Conservation (phyloP, 37 sponge, comb jelly and placozoan genomes). For the Chondrosia reniformis region DNA sequence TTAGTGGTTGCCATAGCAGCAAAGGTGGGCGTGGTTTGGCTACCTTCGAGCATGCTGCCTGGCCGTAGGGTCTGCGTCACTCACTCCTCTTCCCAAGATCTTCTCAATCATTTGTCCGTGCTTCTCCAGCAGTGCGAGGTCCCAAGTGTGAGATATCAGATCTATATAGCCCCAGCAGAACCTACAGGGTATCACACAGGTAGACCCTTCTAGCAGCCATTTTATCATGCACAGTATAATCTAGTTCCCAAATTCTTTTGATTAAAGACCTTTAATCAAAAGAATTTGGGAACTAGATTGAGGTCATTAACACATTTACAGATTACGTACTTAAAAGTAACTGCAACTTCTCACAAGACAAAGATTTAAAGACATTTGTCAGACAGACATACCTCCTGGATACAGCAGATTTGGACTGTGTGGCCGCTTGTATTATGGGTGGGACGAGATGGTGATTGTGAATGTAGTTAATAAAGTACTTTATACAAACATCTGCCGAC, state of each 20-base stretch:
- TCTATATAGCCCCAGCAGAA: constrained; percentile 12
- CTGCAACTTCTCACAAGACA: too few species aligned
- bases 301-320: too few species aligned
- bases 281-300: too few species aligned
- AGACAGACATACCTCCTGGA: constrained; percentile 38
- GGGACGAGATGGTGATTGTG: constrained; percentile 36
- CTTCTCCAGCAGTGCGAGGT: constrained; percentile 10
- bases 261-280: too few species aligned
- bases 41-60: constrained; percentile 49
- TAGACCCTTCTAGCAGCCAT: too few species aligned
- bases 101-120: constrained; percentile 33
- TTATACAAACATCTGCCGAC: constrained; percentile 61
- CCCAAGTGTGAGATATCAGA: constrained; percentile 35
- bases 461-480: constrained; percentile 36
- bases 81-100: constrained; percentile 33
- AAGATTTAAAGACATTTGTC: too few species aligned
- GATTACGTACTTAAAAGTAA: too few species aligned
- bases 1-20: too few species aligned
- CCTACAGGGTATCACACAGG: too few species aligned
- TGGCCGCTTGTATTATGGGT: constrained; percentile 28
- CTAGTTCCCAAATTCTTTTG: too few species aligned
- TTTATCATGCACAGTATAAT: too few species aligned
- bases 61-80: constrained; percentile 55
- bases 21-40: too few species aligned
- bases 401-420: constrained; percentile 59